Evolutionary conservation across 2,888 invertebrate species (phyloP).

Genomic region (Allygus modestus): DNA sequence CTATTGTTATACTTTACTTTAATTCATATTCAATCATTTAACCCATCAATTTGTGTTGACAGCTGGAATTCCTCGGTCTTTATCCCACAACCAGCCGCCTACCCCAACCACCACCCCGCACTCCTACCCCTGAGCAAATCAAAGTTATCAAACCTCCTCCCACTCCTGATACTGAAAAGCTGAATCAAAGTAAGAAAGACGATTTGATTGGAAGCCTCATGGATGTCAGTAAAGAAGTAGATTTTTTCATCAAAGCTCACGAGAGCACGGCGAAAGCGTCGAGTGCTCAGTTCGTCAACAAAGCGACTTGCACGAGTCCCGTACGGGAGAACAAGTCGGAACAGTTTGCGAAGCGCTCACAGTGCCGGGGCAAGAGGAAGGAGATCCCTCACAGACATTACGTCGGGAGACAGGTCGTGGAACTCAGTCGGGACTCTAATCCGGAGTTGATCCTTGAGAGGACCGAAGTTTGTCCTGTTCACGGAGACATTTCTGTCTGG

Average conservation of each 20-base stretch:
- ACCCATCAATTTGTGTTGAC: background rate
- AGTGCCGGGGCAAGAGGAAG: background rate
- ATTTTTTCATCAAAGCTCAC: slow-evolving; percentile 4
- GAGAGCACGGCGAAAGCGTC: background rate
- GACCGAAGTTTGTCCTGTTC: slow-evolving; percentile 48
- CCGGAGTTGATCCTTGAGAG: slow-evolving; percentile 39
- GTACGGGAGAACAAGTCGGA: background rate
- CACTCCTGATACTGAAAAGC: background rate
- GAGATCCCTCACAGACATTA: background rate
- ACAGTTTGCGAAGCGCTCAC: background rate
- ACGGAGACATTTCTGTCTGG: slow-evolving; percentile 48
- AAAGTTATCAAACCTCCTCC: slow-evolving; percentile 8
- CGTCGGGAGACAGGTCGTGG: slow-evolving; percentile 20
- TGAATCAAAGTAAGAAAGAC: slow-evolving; percentile 20
- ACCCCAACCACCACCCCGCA: no score
- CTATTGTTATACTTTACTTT: no score
- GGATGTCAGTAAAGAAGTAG: slow-evolving; percentile 28
- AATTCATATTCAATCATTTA: no score
- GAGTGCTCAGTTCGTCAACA: slow-evolving; percentile 1
- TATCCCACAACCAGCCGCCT: background rate
- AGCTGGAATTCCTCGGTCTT: slow-evolving; percentile 44
- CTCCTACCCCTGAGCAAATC: background rate
- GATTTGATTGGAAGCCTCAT: slow-evolving; percentile 17
- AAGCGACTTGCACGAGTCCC: slow-evolving; percentile 11
- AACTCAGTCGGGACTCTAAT: background rate